A percentile compares a stretch with the other conserved stretches of the same genome.
Conservation (phyloP, 2,113 vertebrate genomes). For the Danionella cerebrum region DNA sequence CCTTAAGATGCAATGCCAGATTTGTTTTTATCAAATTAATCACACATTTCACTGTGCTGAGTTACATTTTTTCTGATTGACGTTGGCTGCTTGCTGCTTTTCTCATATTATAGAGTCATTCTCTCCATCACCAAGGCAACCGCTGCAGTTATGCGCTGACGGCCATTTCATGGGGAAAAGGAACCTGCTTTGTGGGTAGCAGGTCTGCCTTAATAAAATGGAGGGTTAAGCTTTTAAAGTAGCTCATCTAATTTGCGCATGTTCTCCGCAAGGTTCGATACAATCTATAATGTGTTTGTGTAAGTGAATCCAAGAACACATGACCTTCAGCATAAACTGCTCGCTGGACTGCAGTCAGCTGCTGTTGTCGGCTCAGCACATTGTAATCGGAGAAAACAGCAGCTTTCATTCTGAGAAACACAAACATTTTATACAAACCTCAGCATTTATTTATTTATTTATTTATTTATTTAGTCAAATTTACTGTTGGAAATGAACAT, state of each 20-base stretch:
- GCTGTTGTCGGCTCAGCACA: no score
- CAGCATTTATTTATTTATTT: neutral
- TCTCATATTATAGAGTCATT: conserved; percentile 22
- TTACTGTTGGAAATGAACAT: neutral
- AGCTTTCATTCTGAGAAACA: no score
- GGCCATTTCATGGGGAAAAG: conserved; percentile 39
- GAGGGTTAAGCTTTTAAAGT: conserved; percentile 23
- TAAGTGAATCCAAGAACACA: neutral
- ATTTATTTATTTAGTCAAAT: neutral
- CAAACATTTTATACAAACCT: neutral
- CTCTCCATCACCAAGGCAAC: conserved; percentile 41
- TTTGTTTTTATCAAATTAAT: no score
- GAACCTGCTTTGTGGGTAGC: neutral
- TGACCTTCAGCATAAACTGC: neutral
- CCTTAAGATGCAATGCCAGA: no score
- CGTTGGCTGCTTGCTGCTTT: conserved; percentile 5
- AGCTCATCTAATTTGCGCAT: conserved; percentile 1
- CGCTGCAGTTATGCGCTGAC: conserved; percentile 30
- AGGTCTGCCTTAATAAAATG: conserved; percentile 34
- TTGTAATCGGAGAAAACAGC: no score
- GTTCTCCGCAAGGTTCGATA: neutral
- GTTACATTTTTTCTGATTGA: neutral
- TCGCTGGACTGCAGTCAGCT: neutral
- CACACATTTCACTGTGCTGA: neutral
- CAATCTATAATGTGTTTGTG: conserved; percentile 3